Conservation (phyloP, 2,797 vertebrate species). For the Acomys russatus region DNA sequence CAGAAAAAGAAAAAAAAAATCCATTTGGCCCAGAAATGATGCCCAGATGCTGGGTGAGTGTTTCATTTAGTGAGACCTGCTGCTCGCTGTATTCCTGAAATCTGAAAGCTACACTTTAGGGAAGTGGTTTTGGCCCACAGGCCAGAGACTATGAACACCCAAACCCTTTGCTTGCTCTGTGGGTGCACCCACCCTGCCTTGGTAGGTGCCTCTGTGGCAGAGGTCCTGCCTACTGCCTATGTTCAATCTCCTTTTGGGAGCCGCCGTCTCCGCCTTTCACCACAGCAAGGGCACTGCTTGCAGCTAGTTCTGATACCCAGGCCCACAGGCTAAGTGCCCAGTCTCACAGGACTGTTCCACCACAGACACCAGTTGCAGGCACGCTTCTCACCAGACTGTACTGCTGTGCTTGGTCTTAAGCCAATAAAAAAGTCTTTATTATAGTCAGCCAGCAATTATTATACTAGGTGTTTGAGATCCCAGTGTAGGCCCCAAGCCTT, state of each 20-base stretch:
- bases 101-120: background rate
- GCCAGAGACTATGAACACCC: background rate
- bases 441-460: background rate
- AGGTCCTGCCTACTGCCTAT: background rate
- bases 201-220: too few species aligned
- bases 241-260: background rate
- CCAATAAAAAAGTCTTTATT: background rate
- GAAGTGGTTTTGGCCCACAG: background rate
- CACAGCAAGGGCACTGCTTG: background rate
- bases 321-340: background rate
- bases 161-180: background rate
- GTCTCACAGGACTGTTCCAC: background rate
- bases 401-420: background rate
- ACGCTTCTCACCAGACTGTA: background rate
- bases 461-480: background rate
- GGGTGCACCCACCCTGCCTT: too few species aligned
- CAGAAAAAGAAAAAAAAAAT: background rate
- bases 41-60: background rate
- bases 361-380: background rate
- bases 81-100: background rate
- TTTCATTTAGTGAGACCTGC: background rate
- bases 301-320: too few species aligned
- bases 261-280: background rate
- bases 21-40: background rate
- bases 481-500: background rate